Evolutionary conservation across 35 echinoderm and acorn worm species (phyloP).

Genomic region (Acanthaster planci): DNA sequence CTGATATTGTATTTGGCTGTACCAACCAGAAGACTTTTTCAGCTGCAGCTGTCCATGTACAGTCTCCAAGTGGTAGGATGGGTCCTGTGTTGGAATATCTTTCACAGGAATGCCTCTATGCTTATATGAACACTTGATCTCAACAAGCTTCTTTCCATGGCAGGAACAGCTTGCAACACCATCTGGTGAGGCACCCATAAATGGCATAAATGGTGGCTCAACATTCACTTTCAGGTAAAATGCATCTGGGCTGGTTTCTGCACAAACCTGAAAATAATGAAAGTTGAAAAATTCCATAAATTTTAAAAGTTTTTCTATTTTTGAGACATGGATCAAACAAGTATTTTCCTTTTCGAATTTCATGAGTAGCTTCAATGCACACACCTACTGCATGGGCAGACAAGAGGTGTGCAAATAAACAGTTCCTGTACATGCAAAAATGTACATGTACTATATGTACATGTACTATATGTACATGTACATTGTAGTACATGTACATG

Average conservation of each 20-base stretch:
- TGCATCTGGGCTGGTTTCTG: too few species aligned
- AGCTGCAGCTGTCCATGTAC: background rate
- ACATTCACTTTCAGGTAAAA: too few species aligned
- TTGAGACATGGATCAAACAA: too few species aligned
- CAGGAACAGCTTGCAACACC: conserved; percentile 32
- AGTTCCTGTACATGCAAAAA: background rate
- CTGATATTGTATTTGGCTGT: conserved; percentile 30
- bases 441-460: background rate
- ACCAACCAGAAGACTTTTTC: conserved; percentile 26
- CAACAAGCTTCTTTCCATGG: conserved; percentile 25
- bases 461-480: too few species aligned
- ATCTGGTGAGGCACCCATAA: conserved; percentile 56
- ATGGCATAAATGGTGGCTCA: too few species aligned
- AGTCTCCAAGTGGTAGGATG: conserved; percentile 14
- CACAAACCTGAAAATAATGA: too few species aligned
- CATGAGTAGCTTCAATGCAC: too few species aligned
- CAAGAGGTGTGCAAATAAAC: background rate
- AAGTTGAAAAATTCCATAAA: too few species aligned
- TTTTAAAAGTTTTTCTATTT: too few species aligned
- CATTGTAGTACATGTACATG: too few species aligned
- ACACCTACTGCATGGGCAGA: background rate
- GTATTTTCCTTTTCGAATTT: too few species aligned
- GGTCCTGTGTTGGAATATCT: conserved; percentile 1
- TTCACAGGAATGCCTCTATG: background rate
- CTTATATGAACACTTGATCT: conserved; percentile 27